Evolutionary conservation across 37 sponge, comb jelly and placozoan species (phyloP).

Genomic region (Axinella damicornis): DNA sequence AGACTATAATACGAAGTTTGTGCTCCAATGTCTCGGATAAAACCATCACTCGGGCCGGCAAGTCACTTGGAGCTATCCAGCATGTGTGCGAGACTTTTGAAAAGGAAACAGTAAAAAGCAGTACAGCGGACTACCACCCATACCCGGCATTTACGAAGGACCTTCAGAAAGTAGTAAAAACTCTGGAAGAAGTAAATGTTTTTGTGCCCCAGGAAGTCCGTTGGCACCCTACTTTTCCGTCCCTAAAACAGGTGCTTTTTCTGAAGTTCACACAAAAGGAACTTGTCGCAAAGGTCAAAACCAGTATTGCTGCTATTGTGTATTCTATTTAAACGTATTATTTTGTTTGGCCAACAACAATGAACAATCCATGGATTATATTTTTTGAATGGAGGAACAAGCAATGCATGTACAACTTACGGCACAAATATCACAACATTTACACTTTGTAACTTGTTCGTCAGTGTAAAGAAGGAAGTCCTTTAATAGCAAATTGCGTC

Average conservation of each 20-base stretch:
- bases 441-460: too few relatives aligned
- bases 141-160: constrained; percentile 33
- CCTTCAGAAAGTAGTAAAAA: constrained; percentile 12
- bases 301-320: constrained; percentile 2
- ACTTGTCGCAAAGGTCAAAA: constrained; percentile 5
- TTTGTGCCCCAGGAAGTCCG: neutral
- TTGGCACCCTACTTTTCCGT: neutral
- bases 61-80: constrained; percentile 25
- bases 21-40: constrained; percentile 33
- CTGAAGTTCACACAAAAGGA: neutral
- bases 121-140: neutral
- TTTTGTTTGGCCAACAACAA: neutral
- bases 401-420: constrained; percentile 7
- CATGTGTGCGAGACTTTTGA: constrained; percentile 42
- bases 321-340: too few relatives aligned
- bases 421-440: constrained; percentile 54
- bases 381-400: neutral
- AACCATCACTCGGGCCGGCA: constrained; percentile 27
- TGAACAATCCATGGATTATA: neutral
- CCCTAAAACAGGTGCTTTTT: neutral
- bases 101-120: neutral
- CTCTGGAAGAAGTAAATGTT: constrained; percentile 36
- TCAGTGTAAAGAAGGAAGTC: neutral
- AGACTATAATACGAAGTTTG: constrained; percentile 21
- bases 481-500: constrained; percentile 5